phyloP scores from a whole-genome alignment of 2,888 invertebrate species.

The Apotomis capreana region DNA sequence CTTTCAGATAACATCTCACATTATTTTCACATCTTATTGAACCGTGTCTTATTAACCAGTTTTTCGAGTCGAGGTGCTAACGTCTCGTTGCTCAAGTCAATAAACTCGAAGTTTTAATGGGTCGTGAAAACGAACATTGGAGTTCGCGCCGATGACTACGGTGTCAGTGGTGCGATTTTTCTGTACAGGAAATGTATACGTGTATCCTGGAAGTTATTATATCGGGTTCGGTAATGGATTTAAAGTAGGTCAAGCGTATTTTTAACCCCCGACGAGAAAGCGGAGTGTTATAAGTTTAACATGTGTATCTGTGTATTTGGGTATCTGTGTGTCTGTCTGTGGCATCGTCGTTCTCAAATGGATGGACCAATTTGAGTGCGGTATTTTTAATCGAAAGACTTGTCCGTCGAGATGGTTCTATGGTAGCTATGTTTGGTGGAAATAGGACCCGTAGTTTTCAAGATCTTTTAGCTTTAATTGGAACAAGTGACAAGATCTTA shows the following conservation, averaged over 20 bases:
- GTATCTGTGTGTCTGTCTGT: no score
- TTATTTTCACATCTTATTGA: conserved; percentile 75
- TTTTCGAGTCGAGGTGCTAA: conserved; percentile 67
- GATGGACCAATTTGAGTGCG: no score
- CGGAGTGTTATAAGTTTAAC: no score
- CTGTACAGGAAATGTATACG: conserved; percentile 43
- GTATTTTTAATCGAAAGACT: no score
- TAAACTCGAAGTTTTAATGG: conserved; percentile 64
- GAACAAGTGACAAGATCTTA: no score
- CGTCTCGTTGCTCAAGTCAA: conserved; percentile 61
- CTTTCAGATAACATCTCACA: conserved; percentile 69
- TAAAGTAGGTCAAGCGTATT: conserved; percentile 24
- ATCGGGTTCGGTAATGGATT: conserved; percentile 23
- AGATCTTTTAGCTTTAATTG: no score
- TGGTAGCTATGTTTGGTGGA: no score
- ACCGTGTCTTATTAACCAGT: conserved; percentile 67
- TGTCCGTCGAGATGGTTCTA: no score
- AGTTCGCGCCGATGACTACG: conserved; percentile 43
- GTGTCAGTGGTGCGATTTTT: conserved; percentile 54
- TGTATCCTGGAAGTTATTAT: conserved; percentile 15
- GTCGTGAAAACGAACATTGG: conserved; percentile 49
- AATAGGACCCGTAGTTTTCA: no score
- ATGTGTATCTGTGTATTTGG: no score
- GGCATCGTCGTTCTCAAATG: no score
- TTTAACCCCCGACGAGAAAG: neutral